phyloP scores from a whole-genome alignment of 2,888 invertebrate species.

The Nomada ferruginata region DNA sequence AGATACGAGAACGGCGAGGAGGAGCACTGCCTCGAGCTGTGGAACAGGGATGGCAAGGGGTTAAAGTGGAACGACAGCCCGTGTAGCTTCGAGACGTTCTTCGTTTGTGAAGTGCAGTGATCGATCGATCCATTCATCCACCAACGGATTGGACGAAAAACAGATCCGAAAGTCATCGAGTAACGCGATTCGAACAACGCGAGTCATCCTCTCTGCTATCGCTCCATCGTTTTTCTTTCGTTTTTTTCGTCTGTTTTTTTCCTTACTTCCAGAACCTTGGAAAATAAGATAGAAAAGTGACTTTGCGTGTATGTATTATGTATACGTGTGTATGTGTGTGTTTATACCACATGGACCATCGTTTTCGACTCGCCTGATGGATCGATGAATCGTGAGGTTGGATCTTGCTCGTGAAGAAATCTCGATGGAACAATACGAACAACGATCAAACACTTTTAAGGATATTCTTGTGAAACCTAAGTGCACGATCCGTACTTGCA shows the following conservation, averaged over 20 bases:
- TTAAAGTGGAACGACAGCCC: slow-evolving; percentile 97
- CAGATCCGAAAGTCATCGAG: slow-evolving; percentile 47
- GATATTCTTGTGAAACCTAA: not conserved
- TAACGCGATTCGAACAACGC: slow-evolving; percentile 40
- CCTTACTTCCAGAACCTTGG: not conserved
- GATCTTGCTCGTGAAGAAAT: slow-evolving; percentile 12
- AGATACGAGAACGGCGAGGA: slow-evolving; percentile 96
- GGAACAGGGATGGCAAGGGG: slow-evolving; percentile 96
- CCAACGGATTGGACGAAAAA: slow-evolving; percentile 25
- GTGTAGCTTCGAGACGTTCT: slow-evolving; percentile 96
- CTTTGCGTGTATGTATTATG: slow-evolving; percentile 2
- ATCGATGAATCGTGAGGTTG: slow-evolving; percentile 5
- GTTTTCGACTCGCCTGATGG: not conserved
- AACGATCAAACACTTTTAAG: slow-evolving; percentile 16
- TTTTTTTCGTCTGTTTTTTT: slow-evolving; percentile 13
- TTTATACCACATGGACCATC: not conserved
- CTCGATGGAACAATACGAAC: slow-evolving; percentile 12
- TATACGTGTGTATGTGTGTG: not conserved
- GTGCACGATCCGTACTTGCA: not conserved
- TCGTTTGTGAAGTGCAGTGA: slow-evolving; percentile 93
- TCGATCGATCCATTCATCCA: slow-evolving; percentile 40
- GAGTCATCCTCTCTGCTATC: slow-evolving; percentile 40
- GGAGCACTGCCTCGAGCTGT: slow-evolving; percentile 95
- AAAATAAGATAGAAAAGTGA: slow-evolving; percentile 29
- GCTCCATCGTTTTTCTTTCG: slow-evolving; percentile 42